phyloP scores from a whole-genome alignment of 2,797 vertebrate genomes.

The Zenarchopterus dispar region DNA sequence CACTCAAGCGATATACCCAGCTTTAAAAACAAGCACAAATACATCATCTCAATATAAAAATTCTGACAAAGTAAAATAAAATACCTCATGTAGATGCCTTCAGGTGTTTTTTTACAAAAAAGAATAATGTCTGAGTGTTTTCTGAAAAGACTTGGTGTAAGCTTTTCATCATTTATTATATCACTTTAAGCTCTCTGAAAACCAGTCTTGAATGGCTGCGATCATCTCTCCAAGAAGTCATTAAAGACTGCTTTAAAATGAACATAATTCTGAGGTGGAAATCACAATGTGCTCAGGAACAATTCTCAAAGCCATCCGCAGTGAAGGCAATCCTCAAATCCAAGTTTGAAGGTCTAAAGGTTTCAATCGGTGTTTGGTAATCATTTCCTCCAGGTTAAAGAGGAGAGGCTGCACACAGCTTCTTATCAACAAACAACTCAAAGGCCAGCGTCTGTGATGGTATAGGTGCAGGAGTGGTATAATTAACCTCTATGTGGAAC shows the following conservation, averaged over 20 bases:
- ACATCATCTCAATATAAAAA: too few relatives aligned
- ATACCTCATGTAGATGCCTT: too few relatives aligned
- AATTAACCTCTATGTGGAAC: background rate
- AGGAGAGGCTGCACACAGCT: slow-evolving; percentile 1
- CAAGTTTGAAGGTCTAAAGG: background rate
- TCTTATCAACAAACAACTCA: slow-evolving; percentile 1
- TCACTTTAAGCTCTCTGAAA: background rate
- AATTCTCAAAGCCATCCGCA: background rate
- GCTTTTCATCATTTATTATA: too few relatives aligned
- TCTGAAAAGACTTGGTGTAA: too few relatives aligned
- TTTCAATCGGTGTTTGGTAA: background rate
- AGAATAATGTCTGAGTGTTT: too few relatives aligned
- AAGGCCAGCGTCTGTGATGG: slow-evolving; percentile 4
- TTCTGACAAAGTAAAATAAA: too few relatives aligned
- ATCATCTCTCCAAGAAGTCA: background rate
- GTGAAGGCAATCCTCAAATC: slow-evolving; percentile 1
- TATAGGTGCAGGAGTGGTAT: background rate
- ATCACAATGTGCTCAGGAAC: slow-evolving; percentile 2
- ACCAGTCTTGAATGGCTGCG: slow-evolving; percentile 5
- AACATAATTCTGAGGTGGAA: slow-evolving; percentile 4
- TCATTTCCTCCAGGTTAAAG: slow-evolving; percentile 2
- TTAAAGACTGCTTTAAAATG: slow-evolving; percentile 1
- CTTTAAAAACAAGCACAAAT: too few relatives aligned
- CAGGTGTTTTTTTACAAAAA: too few relatives aligned
- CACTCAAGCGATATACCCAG: too few relatives aligned